Conservation (phyloP, 1,140 invertebrate genomes). For the Eupristina koningsbergeri region DNA sequence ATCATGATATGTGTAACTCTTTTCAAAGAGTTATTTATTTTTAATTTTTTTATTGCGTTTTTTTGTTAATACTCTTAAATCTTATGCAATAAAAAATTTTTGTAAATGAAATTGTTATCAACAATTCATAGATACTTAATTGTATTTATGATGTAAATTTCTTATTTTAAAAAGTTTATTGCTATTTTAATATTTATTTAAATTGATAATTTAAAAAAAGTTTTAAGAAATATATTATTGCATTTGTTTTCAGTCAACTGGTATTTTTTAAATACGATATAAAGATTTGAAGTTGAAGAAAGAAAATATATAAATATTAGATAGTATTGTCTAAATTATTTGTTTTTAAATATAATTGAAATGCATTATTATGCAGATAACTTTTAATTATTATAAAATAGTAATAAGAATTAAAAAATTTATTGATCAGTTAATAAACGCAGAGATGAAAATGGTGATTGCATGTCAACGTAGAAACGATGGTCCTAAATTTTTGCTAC, state of each 20-base stretch:
- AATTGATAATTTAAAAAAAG: background rate
- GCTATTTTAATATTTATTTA: background rate
- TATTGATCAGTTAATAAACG: too few relatives aligned
- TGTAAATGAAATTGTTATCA: background rate
- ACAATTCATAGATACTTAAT: background rate
- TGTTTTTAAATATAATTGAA: background rate
- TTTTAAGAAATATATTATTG: background rate
- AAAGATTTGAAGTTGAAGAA: too few relatives aligned
- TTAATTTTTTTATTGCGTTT: background rate
- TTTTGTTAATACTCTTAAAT: background rate
- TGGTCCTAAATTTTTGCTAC: too few relatives aligned
- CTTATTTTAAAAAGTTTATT: background rate
- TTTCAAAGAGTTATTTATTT: background rate
- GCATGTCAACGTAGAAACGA: too few relatives aligned
- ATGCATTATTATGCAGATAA: slow-evolving; percentile 3
- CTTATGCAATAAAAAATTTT: background rate
- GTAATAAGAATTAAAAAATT: background rate
- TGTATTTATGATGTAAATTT: background rate
- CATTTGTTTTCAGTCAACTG: background rate
- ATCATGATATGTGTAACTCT: background rate
- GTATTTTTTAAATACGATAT: background rate
- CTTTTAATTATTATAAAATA: background rate
- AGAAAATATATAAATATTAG: background rate
- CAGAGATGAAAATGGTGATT: too few relatives aligned
- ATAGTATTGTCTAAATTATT: background rate